Evolutionary conservation across 2,888 invertebrate genomes (phyloP).

Genomic region (Leuctra nigra): DNA sequence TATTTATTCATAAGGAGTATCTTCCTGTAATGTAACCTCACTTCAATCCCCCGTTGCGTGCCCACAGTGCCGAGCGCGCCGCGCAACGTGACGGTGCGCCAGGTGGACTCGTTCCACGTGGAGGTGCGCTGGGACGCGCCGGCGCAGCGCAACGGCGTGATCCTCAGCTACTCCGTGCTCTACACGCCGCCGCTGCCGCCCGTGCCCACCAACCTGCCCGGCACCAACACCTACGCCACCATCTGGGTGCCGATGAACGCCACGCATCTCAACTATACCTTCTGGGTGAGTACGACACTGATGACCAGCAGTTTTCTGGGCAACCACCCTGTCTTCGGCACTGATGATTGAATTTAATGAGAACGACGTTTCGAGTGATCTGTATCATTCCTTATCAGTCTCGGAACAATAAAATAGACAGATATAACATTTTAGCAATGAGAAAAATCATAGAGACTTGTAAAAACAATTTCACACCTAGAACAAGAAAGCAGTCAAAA

Average conservation of each 20-base stretch:
- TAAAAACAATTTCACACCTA: too few species aligned
- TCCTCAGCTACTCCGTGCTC: constrained; percentile 56
- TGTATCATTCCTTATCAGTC: too few species aligned
- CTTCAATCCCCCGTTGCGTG: background rate
- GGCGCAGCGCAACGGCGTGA: constrained; percentile 51
- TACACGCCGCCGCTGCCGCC: constrained; percentile 59
- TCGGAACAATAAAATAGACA: too few species aligned
- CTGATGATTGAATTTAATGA: too few species aligned
- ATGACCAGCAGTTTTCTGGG: too few species aligned
- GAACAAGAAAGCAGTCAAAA: too few species aligned
- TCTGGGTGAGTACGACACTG: constrained; percentile 72
- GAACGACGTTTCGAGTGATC: too few species aligned
- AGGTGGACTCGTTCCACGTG: constrained; percentile 57
- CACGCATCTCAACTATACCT: constrained; percentile 54
- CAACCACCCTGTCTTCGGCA: too few species aligned
- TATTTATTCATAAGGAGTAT: too few species aligned
- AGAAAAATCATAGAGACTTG: too few species aligned
- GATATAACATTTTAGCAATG: too few species aligned
- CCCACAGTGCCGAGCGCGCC: constrained; percentile 60
- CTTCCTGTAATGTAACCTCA: too few species aligned
- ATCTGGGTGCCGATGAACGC: constrained; percentile 38
- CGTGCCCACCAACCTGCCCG: constrained; percentile 39
- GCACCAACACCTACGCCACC: constrained; percentile 45
- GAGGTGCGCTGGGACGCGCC: constrained; percentile 65
- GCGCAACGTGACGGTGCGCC: constrained; percentile 53